These are phyloP conservation scores for Leucophenga montana DNA, from an alignment of 2,888 invertebrate genomes.

Conservation along the genomic window DNA sequence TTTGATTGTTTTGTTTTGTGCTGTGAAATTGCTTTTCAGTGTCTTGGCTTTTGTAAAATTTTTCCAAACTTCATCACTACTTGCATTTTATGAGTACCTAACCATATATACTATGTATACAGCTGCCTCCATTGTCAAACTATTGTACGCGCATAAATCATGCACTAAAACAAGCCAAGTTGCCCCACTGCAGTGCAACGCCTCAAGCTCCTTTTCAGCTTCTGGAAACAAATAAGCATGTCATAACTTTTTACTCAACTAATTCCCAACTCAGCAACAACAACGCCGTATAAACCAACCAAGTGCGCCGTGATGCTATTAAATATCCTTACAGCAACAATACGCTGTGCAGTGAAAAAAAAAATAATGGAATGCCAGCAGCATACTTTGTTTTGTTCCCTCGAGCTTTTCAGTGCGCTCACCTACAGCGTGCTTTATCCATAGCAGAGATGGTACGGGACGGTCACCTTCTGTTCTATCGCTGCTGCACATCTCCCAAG, in stretches of 20 bases:
- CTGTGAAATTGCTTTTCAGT: slow-evolving; percentile 12
- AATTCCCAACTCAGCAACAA: slow-evolving; percentile 14
- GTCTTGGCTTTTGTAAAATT: slow-evolving; percentile 5
- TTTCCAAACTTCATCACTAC: slow-evolving; percentile 12
- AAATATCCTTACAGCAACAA: slow-evolving; percentile 17
- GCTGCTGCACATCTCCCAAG: slow-evolving; percentile 11
- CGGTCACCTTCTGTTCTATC: background rate
- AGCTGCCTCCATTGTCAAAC: slow-evolving; percentile 38
- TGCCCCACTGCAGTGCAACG: too few relatives aligned
- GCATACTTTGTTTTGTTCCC: background rate
- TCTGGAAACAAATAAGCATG: slow-evolving; percentile 40
- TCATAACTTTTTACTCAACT: slow-evolving; percentile 23
- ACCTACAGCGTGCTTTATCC: background rate
- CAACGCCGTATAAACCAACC: background rate
- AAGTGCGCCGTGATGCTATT: slow-evolving; percentile 10
- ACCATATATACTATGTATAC: slow-evolving; percentile 3
- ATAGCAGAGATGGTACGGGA: too few relatives aligned
- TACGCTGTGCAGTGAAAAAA: background rate
- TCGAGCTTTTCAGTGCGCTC: background rate
- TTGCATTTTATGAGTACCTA: background rate
- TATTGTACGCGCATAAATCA: slow-evolving; percentile 55
- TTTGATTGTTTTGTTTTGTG: slow-evolving; percentile 10
- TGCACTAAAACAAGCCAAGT: slow-evolving; percentile 34
- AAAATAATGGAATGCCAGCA: background rate
- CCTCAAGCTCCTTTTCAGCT: slow-evolving; percentile 32